phyloP scores from a whole-genome alignment of 2,113 vertebrate genomes.

The Dolichotis patagonum region DNA sequence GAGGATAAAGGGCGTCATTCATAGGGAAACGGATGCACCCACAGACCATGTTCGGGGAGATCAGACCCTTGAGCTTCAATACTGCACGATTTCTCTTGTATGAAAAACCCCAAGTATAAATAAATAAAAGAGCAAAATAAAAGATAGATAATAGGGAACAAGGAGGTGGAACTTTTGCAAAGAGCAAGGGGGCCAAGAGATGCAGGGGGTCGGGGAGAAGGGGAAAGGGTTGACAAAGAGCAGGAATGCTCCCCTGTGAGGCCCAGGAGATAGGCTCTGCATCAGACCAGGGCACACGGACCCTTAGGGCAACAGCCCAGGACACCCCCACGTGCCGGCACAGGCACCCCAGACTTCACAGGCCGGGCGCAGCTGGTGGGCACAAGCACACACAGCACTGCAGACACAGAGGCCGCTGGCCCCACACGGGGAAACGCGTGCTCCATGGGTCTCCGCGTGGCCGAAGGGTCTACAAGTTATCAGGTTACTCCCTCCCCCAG shows the following conservation, averaged over 20 bases:
- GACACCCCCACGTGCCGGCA: background rate
- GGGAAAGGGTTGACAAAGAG: too few relatives aligned
- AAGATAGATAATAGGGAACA: background rate
- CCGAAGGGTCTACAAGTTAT: background rate
- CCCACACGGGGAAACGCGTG: rapidly evolving
- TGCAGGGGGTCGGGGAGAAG: background rate
- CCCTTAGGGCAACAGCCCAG: background rate
- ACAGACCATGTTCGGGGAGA: too few relatives aligned
- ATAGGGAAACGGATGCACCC: background rate
- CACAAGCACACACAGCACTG: rapidly evolving
- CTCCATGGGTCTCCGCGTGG: background rate
- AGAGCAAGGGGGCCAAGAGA: background rate
- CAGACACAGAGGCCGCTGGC: rapidly evolving
- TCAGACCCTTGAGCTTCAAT: background rate
- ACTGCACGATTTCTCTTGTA: background rate
- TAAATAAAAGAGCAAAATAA: background rate
- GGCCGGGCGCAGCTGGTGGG: too few relatives aligned
- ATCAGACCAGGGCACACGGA: too few relatives aligned
- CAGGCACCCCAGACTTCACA: rapidly evolving
- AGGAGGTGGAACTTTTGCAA: background rate
- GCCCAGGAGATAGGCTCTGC: background rate
- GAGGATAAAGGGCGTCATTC: background rate
- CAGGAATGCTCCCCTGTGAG: background rate
- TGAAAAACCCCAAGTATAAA: background rate
- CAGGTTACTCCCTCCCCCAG: background rate